These are phyloP conservation scores for Nomada goodeniana DNA, from an alignment of 2,888 invertebrate species.

Conservation along the genomic window DNA sequence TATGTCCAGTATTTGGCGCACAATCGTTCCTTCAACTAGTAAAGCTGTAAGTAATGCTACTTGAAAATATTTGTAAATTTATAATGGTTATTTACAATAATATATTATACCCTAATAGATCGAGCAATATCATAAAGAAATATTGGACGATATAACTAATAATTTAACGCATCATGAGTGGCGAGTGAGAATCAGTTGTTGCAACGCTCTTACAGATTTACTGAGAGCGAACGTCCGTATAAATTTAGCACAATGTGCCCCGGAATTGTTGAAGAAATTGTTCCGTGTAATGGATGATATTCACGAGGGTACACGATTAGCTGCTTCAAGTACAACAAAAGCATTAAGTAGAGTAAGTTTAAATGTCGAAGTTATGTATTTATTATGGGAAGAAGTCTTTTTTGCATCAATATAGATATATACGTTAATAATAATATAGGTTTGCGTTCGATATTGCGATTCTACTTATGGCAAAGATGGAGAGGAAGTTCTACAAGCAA, in stretches of 20 bases:
- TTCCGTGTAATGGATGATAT: conserved; percentile 98
- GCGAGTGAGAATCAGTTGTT: conserved; percentile 96
- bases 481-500: conserved; percentile 89
- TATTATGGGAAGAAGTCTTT: not conserved
- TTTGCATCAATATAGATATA: not conserved
- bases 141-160: conserved; percentile 91
- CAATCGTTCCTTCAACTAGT: conserved; percentile 93
- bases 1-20: conserved; percentile 97
- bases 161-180: conserved; percentile 94
- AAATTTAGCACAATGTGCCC: conserved; percentile 82
- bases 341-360: conserved; percentile 89
- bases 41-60: conserved; percentile 88
- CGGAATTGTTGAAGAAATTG: conserved; percentile 91
- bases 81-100: conserved; percentile 29
- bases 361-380: not conserved
- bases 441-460: conserved; percentile 90
- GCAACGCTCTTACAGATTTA: conserved; percentile 94
- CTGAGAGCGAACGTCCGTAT: conserved; percentile 84
- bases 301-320: conserved; percentile 93
- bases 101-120: conserved; percentile 85
- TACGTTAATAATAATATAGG: conserved; percentile 81
- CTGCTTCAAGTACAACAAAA: conserved; percentile 90
- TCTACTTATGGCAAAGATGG: conserved; percentile 90
- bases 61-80: not conserved
- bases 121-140: conserved; percentile 92